Conservation (phyloP, 2,888 invertebrate genomes). For the Dorcus parallelipipedus region DNA sequence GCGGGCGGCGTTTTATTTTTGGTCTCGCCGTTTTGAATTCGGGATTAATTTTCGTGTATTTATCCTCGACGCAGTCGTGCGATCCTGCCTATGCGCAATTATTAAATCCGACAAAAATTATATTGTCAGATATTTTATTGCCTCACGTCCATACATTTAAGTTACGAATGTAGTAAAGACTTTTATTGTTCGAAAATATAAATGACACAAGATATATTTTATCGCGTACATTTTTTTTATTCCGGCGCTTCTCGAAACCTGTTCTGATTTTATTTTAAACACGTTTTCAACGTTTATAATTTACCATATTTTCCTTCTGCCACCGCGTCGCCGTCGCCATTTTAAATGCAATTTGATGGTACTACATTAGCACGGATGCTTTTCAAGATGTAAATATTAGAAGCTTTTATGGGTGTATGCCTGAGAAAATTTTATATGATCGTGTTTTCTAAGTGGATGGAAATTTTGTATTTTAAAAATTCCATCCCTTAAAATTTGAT, state of each 20-base stretch:
- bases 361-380: no score
- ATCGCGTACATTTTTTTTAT: neutral
- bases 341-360: no score
- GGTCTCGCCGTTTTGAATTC: neutral
- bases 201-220: neutral
- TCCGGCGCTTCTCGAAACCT: neutral
- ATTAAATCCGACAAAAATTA: neutral
- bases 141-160: constrained; percentile 1
- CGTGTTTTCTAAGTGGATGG: no score
- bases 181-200: constrained; percentile 3
- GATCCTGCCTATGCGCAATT: neutral
- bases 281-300: no score
- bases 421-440: no score
- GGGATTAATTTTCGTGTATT: neutral
- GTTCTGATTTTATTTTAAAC: neutral
- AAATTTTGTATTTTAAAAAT: no score
- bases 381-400: no score
- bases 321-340: no score
- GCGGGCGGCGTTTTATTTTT: neutral
- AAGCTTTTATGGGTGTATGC: no score
- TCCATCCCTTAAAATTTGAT: no score
- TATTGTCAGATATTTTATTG: neutral
- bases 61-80: neutral
- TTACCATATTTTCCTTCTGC: no score
- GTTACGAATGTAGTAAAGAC: neutral